Conservation (phyloP, 2,888 invertebrate genomes). For the Leistus spinibarbis region DNA sequence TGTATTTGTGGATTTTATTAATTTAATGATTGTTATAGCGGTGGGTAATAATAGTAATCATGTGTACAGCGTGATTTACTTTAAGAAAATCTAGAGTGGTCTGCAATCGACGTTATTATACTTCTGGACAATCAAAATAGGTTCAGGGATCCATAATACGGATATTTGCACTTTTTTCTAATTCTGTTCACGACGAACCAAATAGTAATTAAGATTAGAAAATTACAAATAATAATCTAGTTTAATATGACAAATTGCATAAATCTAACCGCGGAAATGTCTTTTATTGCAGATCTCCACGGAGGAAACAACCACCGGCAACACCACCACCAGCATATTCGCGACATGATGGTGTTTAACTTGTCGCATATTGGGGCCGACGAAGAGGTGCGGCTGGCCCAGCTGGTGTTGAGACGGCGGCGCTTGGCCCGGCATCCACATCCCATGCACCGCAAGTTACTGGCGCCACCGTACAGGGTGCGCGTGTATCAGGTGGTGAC, state of each 20-base stretch:
- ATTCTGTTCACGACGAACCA: too few relatives aligned
- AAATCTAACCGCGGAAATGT: background rate
- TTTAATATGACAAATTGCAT: background rate
- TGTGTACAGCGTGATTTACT: too few relatives aligned
- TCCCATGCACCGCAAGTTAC: conserved; percentile 30
- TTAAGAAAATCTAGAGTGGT: too few relatives aligned
- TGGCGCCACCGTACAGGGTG: conserved; percentile 44
- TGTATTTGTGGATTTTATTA: too few relatives aligned
- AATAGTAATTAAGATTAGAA: too few relatives aligned
- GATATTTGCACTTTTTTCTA: too few relatives aligned
- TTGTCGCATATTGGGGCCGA: conserved; percentile 14
- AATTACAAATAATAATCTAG: too few relatives aligned
- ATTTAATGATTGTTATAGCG: too few relatives aligned
- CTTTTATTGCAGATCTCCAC: background rate
- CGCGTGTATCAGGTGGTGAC: conserved; percentile 42
- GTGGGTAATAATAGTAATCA: too few relatives aligned
- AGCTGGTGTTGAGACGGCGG: conserved; percentile 42
- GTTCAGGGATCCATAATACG: too few relatives aligned
- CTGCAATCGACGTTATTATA: too few relatives aligned
- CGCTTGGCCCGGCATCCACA: conserved; percentile 39
- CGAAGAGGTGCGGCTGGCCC: conserved; percentile 39
- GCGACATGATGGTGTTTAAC: conserved; percentile 19
- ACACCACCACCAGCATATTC: background rate
- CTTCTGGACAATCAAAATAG: too few relatives aligned
- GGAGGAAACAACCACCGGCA: background rate